Evolutionary conservation across 2,113 vertebrate genomes (phyloP).

Genomic region (Lagopus muta): DNA sequence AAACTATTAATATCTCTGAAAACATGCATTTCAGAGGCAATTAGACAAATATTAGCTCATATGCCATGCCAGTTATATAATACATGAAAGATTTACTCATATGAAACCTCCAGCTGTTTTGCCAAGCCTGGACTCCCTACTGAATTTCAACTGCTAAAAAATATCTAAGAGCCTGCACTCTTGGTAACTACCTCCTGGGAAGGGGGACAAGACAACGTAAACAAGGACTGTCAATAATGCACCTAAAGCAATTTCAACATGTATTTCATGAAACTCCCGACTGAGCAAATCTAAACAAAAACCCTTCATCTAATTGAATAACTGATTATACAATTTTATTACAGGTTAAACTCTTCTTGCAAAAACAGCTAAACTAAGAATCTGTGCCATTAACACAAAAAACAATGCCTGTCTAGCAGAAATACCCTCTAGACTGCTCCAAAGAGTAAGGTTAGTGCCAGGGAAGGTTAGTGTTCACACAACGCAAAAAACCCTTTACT

Average conservation of each 20-base stretch:
- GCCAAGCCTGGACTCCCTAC: neutral
- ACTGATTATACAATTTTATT: constrained; percentile 25
- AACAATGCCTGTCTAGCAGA: neutral
- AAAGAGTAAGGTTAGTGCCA: neutral
- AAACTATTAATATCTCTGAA: neutral
- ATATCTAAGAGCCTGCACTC: neutral
- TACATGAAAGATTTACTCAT: neutral
- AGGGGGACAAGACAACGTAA: rapidly evolving
- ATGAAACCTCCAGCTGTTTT: neutral
- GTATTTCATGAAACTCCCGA: neutral
- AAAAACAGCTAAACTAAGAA: constrained; percentile 7
- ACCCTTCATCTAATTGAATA: constrained; percentile 23
- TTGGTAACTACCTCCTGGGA: neutral
- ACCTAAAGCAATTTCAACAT: neutral
- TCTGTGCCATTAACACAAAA: constrained; percentile 3
- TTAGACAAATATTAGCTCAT: neutral
- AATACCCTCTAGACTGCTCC: neutral
- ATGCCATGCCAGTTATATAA: neutral
- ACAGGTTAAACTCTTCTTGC: neutral
- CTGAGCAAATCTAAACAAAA: constrained; percentile 18
- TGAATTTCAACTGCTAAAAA: neutral
- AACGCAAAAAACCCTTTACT: neutral
- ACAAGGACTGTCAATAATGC: neutral
- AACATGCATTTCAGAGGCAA: neutral
- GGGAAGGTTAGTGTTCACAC: neutral